Evolutionary conservation across 2,797 vertebrate species (phyloP), one percentile per base, ranked within the genome.

Genomic region (Rallus crepitans): DNA sequence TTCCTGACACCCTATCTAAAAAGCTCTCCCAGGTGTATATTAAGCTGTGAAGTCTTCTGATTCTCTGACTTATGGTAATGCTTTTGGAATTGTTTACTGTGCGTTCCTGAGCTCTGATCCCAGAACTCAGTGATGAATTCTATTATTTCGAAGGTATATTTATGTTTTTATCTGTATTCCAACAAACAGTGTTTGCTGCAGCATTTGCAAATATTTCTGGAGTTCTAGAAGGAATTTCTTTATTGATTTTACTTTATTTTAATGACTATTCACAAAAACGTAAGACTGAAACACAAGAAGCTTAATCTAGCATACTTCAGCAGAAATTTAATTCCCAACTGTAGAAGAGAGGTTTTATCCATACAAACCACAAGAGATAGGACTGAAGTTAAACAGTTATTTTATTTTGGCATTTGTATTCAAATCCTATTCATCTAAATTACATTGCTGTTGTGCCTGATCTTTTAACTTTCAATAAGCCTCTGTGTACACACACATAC

Each of bases 161-260:
- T 73, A 84, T 65, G 25, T 86, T 83, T 87, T 89, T 92, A 88
- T 85, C 39, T 75, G 37, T 82, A 2, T 57, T 47, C 23, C 69
- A 76, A 25, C 28, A 87, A 95, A 84, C 11, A 78, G 17, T 52
- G 52, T 47, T 92, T 95, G 18, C 45, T 78, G 55, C 25, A 63
- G 13, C 16, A 85, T 84, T 91, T 72, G 39, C 33, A 95, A 93
- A 59, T 65, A 75, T 85, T 78, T 92, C 40, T 42, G 27, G 30
- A 61, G 24, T 75, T 86, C 25, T 90, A 65, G 52, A 90, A 93
- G 9, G 9, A 95, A 89, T 87, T 25, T 57, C 15, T 73, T 47
- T 65, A 78, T 78, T 90, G 73, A 86, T 94, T 90, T 88, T 66
- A 25, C 31, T 92, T 80, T 89, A 13, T 85, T 92, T 55, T 77